Conservation (phyloP, 2,888 invertebrate species). For the Tipula unca region DNA sequence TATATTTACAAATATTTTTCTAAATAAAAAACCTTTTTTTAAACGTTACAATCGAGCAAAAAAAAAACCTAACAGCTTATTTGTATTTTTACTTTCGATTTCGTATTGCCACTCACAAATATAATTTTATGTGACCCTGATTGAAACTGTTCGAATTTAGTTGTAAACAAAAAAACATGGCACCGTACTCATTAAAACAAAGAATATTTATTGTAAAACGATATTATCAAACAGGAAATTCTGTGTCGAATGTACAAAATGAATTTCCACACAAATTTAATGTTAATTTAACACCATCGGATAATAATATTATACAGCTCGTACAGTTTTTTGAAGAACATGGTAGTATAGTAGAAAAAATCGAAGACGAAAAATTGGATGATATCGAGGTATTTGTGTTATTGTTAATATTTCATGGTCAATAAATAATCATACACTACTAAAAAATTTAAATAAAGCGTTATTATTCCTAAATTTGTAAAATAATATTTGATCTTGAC, state of each 20-base stretch:
- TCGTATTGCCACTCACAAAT: not conserved
- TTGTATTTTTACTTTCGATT: not conserved
- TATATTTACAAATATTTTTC: conserved; percentile 16
- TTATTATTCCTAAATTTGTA: not conserved
- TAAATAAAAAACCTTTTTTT: not conserved
- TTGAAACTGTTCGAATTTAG: not conserved
- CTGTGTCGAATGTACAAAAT: not conserved
- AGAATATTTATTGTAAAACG: conserved; percentile 19
- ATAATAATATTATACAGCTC: not conserved
- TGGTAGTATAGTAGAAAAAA: conserved; percentile 1
- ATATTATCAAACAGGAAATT: conserved; percentile 17
- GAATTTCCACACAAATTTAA: not conserved
- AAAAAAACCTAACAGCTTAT: not conserved
- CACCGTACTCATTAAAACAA: conserved; percentile 15
- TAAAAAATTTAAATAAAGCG: not conserved
- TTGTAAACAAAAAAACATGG: conserved; percentile 14
- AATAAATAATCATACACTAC: not conserved
- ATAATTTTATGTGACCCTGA: not conserved
- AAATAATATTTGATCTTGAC: not conserved
- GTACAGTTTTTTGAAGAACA: conserved; percentile 2
- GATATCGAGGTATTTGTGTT: not conserved
- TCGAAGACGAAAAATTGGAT: not conserved
- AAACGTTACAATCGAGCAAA: not conserved
- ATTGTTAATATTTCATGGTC: not conserved
- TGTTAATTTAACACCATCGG: not conserved